Base-by-base conservation (phyloP, 2,888 invertebrate genomes). In the Chydorus sphaericus region DNA sequence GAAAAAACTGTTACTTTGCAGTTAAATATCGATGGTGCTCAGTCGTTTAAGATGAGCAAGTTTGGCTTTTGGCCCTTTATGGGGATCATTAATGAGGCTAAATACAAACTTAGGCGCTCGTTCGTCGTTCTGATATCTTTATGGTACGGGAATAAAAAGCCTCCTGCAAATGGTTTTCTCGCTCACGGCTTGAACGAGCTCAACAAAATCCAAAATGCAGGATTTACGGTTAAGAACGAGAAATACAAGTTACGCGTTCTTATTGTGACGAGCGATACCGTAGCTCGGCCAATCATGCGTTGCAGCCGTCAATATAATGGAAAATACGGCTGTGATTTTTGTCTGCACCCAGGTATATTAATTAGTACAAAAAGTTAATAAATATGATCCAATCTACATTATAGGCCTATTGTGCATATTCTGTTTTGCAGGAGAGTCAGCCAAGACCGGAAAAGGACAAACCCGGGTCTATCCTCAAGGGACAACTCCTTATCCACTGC, bases 141-240 rank as follows among this genome's bases (percentile, higher is more conserved):
- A 18, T 49, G 49, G 49, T 49, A 49, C 29, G 48, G 7, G n/a
- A 48, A 48, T 26, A 48, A 28, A 20, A 48, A 48, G 44, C 30
- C 49, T 4, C 29, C 49, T 10, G 29, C 5, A 6, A 30, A 29
- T 5, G 49, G 10, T 10, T 33, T 33, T 33, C n/a, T 33, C n/a
- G 36, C 10, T n/a, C 36, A 10, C 10, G 36, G 10, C n/a, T n/a
- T 33, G 36, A n/a, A 33, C n/a, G 10, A 33, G 36, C 36, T 33
- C n/a, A 10, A 33, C 10, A 33, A 33, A n/a, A 33, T 33, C 10
- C 10, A 33, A 11, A 11, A 11, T n/a, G n/a, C 10, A 33, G 36
- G 36, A 33, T 10, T 33, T 11, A n/a, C 10, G n/a, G 36, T 33
- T 33, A n/a, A 10, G 10, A n/a, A n/a, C 36, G n/a, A 33, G n/a